These are phyloP conservation scores for Protophormia terraenovae DNA, from an alignment of 2,888 invertebrate genomes.

Conservation along the genomic window DNA sequence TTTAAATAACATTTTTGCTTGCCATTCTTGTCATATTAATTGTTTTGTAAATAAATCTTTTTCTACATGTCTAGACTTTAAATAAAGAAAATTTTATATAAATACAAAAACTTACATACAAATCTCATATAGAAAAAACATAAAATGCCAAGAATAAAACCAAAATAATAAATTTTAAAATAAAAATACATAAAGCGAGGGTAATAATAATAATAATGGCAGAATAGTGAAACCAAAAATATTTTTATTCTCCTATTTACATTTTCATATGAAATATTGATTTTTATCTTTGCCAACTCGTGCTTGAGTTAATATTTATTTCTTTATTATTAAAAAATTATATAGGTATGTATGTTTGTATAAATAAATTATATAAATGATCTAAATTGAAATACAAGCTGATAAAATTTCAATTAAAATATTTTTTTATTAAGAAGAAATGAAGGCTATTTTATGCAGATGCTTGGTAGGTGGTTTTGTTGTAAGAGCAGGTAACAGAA, in stretches of 20 bases:
- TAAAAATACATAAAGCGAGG: neutral
- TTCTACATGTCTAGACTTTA: conserved; percentile 66
- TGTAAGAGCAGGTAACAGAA: conserved; percentile 28
- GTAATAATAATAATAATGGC: neutral
- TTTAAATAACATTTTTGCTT: neutral
- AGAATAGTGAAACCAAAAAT: neutral
- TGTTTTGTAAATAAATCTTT: conserved; percentile 45
- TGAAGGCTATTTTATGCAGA: neutral
- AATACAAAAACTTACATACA: neutral
- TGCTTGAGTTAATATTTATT: conserved; percentile 2
- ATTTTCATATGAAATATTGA: conserved; percentile 28
- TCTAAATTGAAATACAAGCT: conserved; percentile 55
- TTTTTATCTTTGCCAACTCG: conserved; percentile 1
- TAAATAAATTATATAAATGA: conserved; percentile 52
- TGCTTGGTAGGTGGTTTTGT: neutral
- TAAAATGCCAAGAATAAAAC: neutral
- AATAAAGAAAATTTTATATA: conserved; percentile 35
- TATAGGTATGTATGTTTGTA: neutral
- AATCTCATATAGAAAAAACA: neutral
- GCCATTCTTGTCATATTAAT: conserved; percentile 1
- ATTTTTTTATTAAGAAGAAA: conserved; percentile 31
- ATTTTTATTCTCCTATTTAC: neutral
- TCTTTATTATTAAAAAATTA: neutral
- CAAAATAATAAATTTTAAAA: neutral
- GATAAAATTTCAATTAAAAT: conserved; percentile 65